Percentiles rank a stretch among this genome's conserved stretches.
These are phyloP conservation scores for Barnardius zonarius DNA, from an alignment of 2,113 vertebrate genomes.

Conservation along the genomic window DNA sequence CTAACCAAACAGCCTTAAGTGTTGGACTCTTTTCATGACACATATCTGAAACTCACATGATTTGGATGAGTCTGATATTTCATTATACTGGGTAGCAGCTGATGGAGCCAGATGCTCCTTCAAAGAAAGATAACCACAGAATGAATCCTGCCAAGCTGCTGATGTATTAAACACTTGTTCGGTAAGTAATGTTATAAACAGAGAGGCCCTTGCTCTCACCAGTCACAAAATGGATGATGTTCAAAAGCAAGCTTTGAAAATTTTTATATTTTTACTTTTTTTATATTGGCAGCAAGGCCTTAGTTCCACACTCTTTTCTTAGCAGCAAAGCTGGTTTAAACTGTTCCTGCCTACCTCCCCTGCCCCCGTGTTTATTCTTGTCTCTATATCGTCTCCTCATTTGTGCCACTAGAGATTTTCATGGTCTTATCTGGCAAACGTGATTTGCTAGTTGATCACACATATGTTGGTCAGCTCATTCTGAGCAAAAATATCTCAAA, in stretches of 20 bases:
- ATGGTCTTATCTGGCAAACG: neutral
- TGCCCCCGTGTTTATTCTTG: neutral
- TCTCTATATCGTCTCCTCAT: neutral
- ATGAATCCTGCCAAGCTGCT: neutral
- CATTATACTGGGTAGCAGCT: neutral
- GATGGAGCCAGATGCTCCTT: slow-evolving; percentile 21
- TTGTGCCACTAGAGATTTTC: neutral
- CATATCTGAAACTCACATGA: slow-evolving; percentile 38
- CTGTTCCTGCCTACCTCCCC: neutral
- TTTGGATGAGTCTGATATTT: slow-evolving; percentile 30
- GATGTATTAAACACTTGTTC: slow-evolving; percentile 27
- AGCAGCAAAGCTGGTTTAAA: neutral
- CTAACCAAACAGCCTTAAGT: neutral
- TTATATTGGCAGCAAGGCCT: neutral
- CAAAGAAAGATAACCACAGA: slow-evolving; percentile 22
- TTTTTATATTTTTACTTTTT: neutral
- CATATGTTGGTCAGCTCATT: neutral
- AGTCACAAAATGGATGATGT: neutral
- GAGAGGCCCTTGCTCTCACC: neutral
- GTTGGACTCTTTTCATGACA: slow-evolving; percentile 18
- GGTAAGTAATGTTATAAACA: neutral
- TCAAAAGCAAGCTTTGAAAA: neutral
- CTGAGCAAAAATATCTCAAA: neutral
- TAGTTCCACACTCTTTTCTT: neutral
- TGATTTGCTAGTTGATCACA: neutral